Evolutionary conservation across 92 coral and sea anemone species (phyloP), one percentile per base, ranked within the genome.

Genomic region (Actinostola sp.): DNA sequence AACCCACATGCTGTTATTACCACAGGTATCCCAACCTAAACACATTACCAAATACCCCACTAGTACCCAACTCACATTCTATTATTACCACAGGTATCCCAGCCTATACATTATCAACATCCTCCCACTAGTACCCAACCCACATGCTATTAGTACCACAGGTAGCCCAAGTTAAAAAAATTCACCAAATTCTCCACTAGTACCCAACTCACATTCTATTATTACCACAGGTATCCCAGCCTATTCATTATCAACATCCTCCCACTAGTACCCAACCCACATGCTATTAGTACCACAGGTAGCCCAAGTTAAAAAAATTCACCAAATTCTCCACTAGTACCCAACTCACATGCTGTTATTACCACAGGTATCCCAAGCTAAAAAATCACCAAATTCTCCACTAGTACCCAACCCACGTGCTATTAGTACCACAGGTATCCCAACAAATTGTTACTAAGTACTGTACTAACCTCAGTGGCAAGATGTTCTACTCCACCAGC

Each of bases 401-500:
- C 11, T 48, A 32, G 43, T 43, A 23, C 62, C 26, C 56, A 48
- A 16, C 3, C 17, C 27, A 57, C 14, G 2, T 16, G 31, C 5
- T 53, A 16, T 2, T 25, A 3, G 8, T 34, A 12, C 36, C 55
- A 66, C 15, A 41, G 54, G 32, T 19, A 66, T 23, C 9, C 2
- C 57, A 28, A 32, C 92, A n/a, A n/a, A n/a, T n/a, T n/a, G n/a
- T n/a, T n/a, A n/a, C n/a, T n/a, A n/a, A n/a, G n/a, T n/a, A n/a
- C n/a, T n/a, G n/a, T n/a, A n/a, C n/a, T 69, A 48, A 95, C 99
- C 92, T 89, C 97, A 61, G 84, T 91, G 60, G 92, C 93, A 30
- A 92, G 69, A 77, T 92, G 89, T 60, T 95, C 99, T 36, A 89
- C 87, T 21, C 99, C 99, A 48, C 99, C 99, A 56, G 99, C 90